Percentiles rank a stretch among this genome's conserved stretches.
phyloP scores from a whole-genome alignment of 2,888 invertebrate genomes.

The Agriopis aurantiaria region DNA sequence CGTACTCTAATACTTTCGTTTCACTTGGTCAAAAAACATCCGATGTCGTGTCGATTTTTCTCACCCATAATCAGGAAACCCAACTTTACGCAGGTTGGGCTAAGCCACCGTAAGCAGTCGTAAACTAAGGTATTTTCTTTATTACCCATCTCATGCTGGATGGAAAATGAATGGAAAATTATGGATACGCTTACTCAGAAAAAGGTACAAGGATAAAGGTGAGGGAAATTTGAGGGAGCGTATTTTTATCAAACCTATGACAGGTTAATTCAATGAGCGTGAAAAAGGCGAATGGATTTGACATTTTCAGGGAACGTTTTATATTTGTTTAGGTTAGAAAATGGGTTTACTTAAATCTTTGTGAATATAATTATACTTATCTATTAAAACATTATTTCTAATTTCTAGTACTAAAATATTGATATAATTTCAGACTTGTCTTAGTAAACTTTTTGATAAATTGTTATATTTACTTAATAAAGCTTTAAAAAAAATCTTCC shows the following conservation, averaged over 20 bases:
- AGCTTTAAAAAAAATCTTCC: too few relatives aligned
- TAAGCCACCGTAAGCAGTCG: constrained; percentile 21
- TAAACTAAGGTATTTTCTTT: constrained; percentile 38
- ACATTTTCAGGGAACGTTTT: constrained; percentile 2
- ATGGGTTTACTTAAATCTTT: too few relatives aligned
- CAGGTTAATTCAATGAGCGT: constrained; percentile 30
- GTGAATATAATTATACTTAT: too few relatives aligned
- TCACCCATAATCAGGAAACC: too few relatives aligned
- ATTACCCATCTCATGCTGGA: constrained; percentile 32
- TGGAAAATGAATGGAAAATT: constrained; percentile 32
- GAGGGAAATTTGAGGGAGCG: constrained; percentile 18
- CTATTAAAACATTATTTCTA: neutral
- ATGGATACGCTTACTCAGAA: constrained; percentile 34
- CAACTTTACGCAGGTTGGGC: neutral
- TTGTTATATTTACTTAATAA: too few relatives aligned
- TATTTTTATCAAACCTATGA: constrained; percentile 31
- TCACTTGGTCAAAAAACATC: too few relatives aligned
- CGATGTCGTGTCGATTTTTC: neutral
- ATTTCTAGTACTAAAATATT: neutral
- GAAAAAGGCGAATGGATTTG: constrained; percentile 22
- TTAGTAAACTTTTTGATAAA: too few relatives aligned
- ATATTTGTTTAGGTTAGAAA: neutral
- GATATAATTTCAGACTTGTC: too few relatives aligned
- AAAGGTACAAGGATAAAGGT: constrained; percentile 26
- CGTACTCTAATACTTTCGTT: too few relatives aligned